Conservation (phyloP, 2,113 vertebrate genomes). For the Calypte anna region DNA sequence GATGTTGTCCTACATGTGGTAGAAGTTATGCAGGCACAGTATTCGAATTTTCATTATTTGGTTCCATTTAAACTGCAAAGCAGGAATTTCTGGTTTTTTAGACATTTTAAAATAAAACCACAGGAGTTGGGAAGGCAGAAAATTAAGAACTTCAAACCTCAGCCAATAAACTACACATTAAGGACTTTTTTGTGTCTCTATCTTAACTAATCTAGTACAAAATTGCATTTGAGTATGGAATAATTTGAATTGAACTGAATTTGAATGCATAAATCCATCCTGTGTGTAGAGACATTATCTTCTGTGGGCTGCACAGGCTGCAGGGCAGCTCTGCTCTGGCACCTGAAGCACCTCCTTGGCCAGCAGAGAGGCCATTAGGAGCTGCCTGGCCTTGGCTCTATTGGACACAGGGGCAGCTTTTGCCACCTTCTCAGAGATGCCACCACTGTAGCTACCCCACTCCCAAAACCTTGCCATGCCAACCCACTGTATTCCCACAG, state of each 20-base stretch:
- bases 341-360: not conserved
- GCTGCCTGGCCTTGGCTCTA: not conserved
- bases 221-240: not conserved
- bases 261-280: not conserved
- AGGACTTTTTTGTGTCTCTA: not conserved
- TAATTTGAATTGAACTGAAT: not conserved
- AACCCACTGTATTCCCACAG: not conserved
- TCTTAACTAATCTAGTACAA: not conserved
- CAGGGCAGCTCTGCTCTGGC: not conserved
- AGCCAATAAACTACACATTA: not conserved
- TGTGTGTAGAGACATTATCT: not conserved
- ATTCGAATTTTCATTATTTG: not conserved
- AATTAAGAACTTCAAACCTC: not conserved
- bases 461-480: not conserved
- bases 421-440: not conserved
- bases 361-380: not conserved
- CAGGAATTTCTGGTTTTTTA: not conserved
- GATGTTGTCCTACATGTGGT: not conserved
- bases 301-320: not conserved
- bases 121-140: not conserved
- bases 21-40: not conserved
- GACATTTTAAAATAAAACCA: not conserved
- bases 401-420: not conserved
- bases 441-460: not conserved
- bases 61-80: not conserved